phyloP scores from a whole-genome alignment of 2,113 vertebrate species.

The Cephalopholis sonnerati region DNA sequence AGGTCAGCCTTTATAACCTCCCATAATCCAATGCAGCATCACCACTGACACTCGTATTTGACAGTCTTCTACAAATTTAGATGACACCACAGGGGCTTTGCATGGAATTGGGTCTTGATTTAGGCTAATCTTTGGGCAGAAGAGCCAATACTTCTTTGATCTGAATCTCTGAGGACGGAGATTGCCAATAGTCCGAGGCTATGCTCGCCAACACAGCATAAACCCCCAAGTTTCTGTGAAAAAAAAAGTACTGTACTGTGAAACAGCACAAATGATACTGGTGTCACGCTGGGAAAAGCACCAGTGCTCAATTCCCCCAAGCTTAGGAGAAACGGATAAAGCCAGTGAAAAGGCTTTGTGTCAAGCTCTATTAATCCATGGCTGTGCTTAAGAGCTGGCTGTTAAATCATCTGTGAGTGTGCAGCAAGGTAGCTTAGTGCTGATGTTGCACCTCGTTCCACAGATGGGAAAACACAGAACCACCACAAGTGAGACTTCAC shows the following conservation, averaged over 20 bases:
- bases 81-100: slow-evolving; percentile 37
- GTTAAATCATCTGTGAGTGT: slow-evolving; percentile 78
- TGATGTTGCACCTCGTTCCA: slow-evolving; percentile 77
- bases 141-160: slow-evolving; percentile 56
- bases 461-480: slow-evolving; percentile 67
- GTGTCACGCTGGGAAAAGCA: slow-evolving; percentile 66
- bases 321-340: slow-evolving; percentile 73
- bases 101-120: slow-evolving; percentile 45
- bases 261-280: slow-evolving; percentile 61
- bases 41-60: slow-evolving; percentile 12
- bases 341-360: slow-evolving; percentile 78
- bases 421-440: slow-evolving; percentile 72
- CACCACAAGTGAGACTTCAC: slow-evolving; percentile 49
- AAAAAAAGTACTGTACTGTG: slow-evolving; percentile 24
- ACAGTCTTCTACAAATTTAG: slow-evolving; percentile 18
- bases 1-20: slow-evolving; percentile 43
- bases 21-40: slow-evolving; percentile 44
- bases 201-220: slow-evolving; percentile 45
- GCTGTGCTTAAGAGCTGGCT: slow-evolving; percentile 72
- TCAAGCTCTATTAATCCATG: slow-evolving; percentile 79
- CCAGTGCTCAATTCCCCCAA: slow-evolving; percentile 62
- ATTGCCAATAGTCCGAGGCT: slow-evolving; percentile 46
- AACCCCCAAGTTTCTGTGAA: slow-evolving; percentile 22
- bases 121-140: slow-evolving; percentile 51
- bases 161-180: slow-evolving; percentile 48